Conservation (phyloP, 1,140 invertebrate species). For the Pseudachorutes palmiensis region DNA sequence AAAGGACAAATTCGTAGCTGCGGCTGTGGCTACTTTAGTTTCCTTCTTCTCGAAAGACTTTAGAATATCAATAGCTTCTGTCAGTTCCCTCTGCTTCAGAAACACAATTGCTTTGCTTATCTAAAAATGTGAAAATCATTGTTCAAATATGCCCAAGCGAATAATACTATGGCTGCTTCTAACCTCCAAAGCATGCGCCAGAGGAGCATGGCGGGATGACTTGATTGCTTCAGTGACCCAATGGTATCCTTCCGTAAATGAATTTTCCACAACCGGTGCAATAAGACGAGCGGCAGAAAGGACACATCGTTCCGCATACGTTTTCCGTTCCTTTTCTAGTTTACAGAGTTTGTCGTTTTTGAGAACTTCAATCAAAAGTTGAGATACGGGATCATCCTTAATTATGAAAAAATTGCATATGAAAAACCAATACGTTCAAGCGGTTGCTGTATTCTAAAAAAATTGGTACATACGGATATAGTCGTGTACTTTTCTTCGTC, state of each 20-base stretch:
- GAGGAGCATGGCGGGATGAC: constrained; percentile 32
- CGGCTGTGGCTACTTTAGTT: constrained; percentile 70
- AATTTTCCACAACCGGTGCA: constrained; percentile 71
- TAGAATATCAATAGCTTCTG: constrained; percentile 72
- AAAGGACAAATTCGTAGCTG: constrained; percentile 84
- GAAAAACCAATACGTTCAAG: no score
- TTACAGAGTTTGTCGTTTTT: constrained; percentile 68
- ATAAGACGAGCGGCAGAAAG: constrained; percentile 86
- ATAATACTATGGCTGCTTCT: constrained; percentile 24
- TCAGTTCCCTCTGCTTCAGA: constrained; percentile 73
- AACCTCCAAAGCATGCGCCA: constrained; percentile 37
- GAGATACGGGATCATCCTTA: constrained; percentile 61
- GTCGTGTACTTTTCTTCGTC: constrained; percentile 64
- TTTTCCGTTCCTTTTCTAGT: constrained; percentile 64
- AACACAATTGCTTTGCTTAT: constrained; percentile 89
- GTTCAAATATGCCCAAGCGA: constrained; percentile 5
- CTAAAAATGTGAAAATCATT: constrained; percentile 51
- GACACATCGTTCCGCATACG: constrained; percentile 74
- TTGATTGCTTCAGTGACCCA: constrained; percentile 43
- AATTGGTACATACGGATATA: constrained; percentile 40
- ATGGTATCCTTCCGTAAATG: constrained; percentile 63
- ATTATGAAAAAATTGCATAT: constrained; percentile 24
- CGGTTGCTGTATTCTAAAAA: no score
- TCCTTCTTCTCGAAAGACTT: constrained; percentile 82
- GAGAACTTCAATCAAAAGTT: constrained; percentile 66